These are phyloP conservation scores for Chrysina gloriosa DNA, from an alignment of 2,888 invertebrate species.

Conservation along the genomic window DNA sequence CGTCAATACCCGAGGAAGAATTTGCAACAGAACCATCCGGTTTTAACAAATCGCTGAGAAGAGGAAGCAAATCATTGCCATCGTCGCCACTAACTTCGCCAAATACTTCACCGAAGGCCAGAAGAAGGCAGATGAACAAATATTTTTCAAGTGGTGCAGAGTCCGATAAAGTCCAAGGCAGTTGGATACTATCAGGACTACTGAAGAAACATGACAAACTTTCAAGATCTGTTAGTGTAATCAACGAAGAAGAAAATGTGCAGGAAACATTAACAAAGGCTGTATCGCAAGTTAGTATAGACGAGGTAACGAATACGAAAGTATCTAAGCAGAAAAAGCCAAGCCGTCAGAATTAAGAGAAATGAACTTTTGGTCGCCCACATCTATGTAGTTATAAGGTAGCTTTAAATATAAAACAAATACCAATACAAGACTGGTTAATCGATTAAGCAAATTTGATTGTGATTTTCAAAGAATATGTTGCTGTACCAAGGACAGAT, in stretches of 20 bases:
- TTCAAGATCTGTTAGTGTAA: slow-evolving; percentile 69
- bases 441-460: slow-evolving; percentile 7
- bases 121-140: slow-evolving; percentile 69
- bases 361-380: slow-evolving; percentile 89
- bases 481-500: background rate
- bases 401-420: background rate
- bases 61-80: slow-evolving; percentile 79
- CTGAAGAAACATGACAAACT: slow-evolving; percentile 69
- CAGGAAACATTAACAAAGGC: slow-evolving; percentile 47
- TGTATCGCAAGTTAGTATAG: slow-evolving; percentile 42
- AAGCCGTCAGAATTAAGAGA: slow-evolving; percentile 80
- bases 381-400: slow-evolving; percentile 74
- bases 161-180: slow-evolving; percentile 65
- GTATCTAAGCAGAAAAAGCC: slow-evolving; percentile 65
- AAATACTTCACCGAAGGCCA: slow-evolving; percentile 70
- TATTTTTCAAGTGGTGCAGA: slow-evolving; percentile 69
- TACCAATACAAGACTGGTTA: slow-evolving; percentile 13
- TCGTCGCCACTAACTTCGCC: slow-evolving; percentile 76
- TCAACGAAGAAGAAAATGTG: slow-evolving; percentile 71
- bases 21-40: slow-evolving; percentile 54
- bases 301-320: slow-evolving; percentile 56
- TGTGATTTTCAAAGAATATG: slow-evolving; percentile 13
- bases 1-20: slow-evolving; percentile 34
- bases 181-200: slow-evolving; percentile 74
- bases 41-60: slow-evolving; percentile 65